Percentiles rank a stretch among this genome's conserved stretches.
Conservation (phyloP, 1,140 invertebrate species). For the Drosophila nigrodunni region DNA sequence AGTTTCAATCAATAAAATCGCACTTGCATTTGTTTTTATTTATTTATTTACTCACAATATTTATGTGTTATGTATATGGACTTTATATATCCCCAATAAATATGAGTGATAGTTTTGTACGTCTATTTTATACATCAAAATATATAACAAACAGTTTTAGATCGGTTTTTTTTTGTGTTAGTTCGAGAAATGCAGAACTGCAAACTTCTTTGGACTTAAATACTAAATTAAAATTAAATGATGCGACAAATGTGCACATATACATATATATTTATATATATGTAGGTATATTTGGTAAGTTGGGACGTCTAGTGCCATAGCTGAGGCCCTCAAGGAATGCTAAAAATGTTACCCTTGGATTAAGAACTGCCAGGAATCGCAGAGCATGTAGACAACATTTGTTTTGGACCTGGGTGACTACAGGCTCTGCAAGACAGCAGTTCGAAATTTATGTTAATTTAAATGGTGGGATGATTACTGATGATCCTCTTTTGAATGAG, state of each 20-base stretch:
- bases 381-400: constrained; percentile 41
- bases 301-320: constrained; percentile 58
- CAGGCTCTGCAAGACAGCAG: constrained; percentile 68
- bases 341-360: background rate
- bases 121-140: constrained; percentile 70
- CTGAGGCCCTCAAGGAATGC: constrained; percentile 56
- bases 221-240: constrained; percentile 63
- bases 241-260: constrained; percentile 62
- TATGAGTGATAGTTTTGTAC: constrained; percentile 58
- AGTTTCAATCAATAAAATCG: too few species aligned
- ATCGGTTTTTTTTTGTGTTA: constrained; percentile 9
- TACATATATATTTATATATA: constrained; percentile 49
- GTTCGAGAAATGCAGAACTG: constrained; percentile 64
- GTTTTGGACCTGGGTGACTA: constrained; percentile 62
- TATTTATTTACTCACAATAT: constrained; percentile 27
- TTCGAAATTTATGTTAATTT: constrained; percentile 12
- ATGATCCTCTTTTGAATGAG: constrained; percentile 5
- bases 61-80: constrained; percentile 23
- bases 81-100: constrained; percentile 70
- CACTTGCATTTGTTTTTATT: background rate
- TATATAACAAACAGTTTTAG: constrained; percentile 35
- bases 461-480: constrained; percentile 10
- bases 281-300: constrained; percentile 75
- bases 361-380: constrained; percentile 64
- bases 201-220: constrained; percentile 56